Conservation (phyloP, 2,797 vertebrate genomes). For the Strix occidentalis region DNA sequence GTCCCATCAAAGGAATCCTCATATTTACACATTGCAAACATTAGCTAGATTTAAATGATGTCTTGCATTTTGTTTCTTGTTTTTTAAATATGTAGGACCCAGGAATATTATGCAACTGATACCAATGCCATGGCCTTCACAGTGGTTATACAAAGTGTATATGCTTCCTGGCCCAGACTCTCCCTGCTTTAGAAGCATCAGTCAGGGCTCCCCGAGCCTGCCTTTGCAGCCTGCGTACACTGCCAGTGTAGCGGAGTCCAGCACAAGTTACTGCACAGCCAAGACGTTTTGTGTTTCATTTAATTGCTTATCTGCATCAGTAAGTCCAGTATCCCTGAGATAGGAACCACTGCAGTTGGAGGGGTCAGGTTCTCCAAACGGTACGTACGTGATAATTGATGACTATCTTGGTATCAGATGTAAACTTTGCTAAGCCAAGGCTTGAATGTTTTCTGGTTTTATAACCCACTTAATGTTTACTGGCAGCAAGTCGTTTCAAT, state of each 20-base stretch:
- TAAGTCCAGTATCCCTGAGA: slow-evolving; percentile 99
- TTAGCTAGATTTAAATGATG: slow-evolving; percentile 56
- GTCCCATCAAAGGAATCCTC: slow-evolving; percentile 59
- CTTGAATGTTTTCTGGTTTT: slow-evolving; percentile 38
- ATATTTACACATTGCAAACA: slow-evolving; percentile 73
- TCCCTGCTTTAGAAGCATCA: slow-evolving; percentile 31
- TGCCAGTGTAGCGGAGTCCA: slow-evolving; percentile 37
- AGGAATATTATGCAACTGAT: slow-evolving; percentile 48
- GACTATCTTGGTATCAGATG: slow-evolving; percentile 49
- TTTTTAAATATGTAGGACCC: slow-evolving; percentile 26
- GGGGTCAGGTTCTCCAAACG: slow-evolving; percentile 67
- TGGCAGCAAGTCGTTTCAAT: slow-evolving; percentile 88
- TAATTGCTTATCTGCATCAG: slow-evolving; percentile 81
- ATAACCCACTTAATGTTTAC: slow-evolving; percentile 78
- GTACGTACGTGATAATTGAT: slow-evolving; percentile 44
- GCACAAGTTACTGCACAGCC: slow-evolving; percentile 53
- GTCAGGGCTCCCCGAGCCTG: background rate
- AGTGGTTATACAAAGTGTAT: slow-evolving; percentile 46
- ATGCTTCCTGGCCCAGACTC: background rate
- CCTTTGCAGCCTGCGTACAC: slow-evolving; percentile 26
- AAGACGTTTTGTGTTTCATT: slow-evolving; percentile 38
- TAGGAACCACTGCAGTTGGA: slow-evolving; percentile 87
- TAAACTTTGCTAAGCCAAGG: slow-evolving; percentile 58
- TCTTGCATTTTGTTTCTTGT: slow-evolving; percentile 42
- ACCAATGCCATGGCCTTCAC: slow-evolving; percentile 59